Conservation (phyloP, 2,113 vertebrate species). For the Corythornis madagascariensis region DNA sequence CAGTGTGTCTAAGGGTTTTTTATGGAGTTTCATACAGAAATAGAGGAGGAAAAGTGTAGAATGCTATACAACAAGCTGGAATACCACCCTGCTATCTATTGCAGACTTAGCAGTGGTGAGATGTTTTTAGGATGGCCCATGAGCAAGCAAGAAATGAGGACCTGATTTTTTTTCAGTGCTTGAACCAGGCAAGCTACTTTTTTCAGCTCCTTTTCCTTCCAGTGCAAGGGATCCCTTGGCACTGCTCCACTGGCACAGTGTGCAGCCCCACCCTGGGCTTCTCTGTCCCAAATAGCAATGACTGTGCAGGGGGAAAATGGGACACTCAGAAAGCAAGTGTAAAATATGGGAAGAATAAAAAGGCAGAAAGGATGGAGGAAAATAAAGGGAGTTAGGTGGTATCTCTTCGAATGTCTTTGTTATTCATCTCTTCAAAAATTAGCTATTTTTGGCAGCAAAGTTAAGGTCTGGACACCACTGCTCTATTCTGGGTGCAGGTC, state of each 20-base stretch:
- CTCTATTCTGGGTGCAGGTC: neutral
- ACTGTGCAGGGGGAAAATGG: accelerated
- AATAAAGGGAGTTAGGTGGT: neutral
- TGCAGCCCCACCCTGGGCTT: neutral
- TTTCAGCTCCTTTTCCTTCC: neutral
- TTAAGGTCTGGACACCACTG: neutral
- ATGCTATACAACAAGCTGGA: neutral
- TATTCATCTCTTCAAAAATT: neutral
- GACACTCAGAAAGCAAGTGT: neutral
- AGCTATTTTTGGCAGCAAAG: neutral
- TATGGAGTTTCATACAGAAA: neutral
- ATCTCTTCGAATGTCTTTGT: neutral
- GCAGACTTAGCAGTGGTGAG: neutral
- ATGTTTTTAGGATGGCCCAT: neutral
- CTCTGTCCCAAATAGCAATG: neutral
- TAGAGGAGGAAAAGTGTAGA: neutral
- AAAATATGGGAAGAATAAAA: neutral
- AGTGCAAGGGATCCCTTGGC: neutral
- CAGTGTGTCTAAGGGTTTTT: neutral
- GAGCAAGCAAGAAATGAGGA: neutral
- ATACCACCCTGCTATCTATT: neutral
- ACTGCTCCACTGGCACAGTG: neutral
- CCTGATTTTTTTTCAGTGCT: neutral
- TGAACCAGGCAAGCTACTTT: neutral
- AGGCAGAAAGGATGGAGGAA: neutral